Conservation (phyloP, 2,797 vertebrate genomes). For the Pseudochirops cupreus region DNA sequence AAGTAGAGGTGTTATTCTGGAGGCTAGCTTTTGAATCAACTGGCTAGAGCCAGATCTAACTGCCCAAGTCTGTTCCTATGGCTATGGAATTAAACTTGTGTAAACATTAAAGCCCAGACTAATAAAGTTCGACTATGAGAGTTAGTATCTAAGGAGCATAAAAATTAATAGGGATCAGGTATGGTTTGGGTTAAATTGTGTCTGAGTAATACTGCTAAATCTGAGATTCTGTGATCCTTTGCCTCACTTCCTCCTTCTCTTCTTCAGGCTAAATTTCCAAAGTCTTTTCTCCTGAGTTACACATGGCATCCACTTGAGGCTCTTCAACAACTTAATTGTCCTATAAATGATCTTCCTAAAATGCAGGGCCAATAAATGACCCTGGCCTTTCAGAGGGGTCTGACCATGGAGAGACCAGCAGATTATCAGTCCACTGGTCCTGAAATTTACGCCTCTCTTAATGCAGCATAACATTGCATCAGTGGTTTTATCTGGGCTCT, state of each 20-base stretch:
- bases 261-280: not conserved
- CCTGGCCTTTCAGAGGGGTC: not conserved
- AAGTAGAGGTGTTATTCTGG: not conserved
- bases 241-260: not conserved
- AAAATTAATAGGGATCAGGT: not conserved
- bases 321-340: not conserved
- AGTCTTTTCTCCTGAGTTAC: not conserved
- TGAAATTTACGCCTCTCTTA: not conserved
- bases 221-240: not conserved
- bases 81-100: not conserved
- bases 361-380: not conserved
- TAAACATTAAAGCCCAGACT: not conserved
- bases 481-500: not conserved
- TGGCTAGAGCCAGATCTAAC: not conserved
- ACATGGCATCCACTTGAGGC: too few species aligned
- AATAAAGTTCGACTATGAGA: not conserved
- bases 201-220: not conserved
- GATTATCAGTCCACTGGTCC: not conserved
- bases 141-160: not conserved
- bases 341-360: not conserved
- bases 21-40: not conserved
- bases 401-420: not conserved
- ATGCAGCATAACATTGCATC: not conserved
- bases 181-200: not conserved
- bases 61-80: not conserved